phyloP scores from a whole-genome alignment of 2,113 vertebrate genomes.

The Epinephelus lanceolatus region DNA sequence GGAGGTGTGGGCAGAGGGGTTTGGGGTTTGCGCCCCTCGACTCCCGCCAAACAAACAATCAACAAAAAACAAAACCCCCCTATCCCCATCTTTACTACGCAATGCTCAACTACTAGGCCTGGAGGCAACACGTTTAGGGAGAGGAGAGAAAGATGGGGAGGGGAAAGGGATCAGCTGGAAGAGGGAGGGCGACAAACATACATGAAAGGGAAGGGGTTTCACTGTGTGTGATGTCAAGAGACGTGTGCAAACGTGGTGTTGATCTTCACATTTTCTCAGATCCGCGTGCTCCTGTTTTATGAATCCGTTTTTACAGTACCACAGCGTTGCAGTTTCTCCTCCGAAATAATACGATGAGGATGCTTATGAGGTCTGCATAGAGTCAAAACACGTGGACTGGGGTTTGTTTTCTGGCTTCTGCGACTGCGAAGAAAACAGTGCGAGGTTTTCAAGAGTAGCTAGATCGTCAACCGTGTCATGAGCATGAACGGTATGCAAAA shows the following conservation, averaged over 20 bases:
- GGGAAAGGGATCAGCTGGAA: slow-evolving; percentile 3
- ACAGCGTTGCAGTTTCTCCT: slow-evolving; percentile 39
- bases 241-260: slow-evolving; percentile 59
- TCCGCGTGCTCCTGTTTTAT: slow-evolving; percentile 2
- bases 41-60: slow-evolving; percentile 42
- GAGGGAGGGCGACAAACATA: slow-evolving; percentile 32
- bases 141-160: slow-evolving; percentile 33
- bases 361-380: slow-evolving; percentile 80
- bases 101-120: slow-evolving; percentile 41
- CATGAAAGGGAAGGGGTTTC: slow-evolving; percentile 8
- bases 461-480: slow-evolving; percentile 44
- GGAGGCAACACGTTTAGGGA: slow-evolving; percentile 39
- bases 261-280: slow-evolving; percentile 47
- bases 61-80: slow-evolving; percentile 10
- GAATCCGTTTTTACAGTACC: slow-evolving; percentile 25
- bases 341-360: slow-evolving; percentile 36
- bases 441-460: slow-evolving; percentile 61
- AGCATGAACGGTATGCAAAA: slow-evolving; percentile 65
- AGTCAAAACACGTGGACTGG: slow-evolving; percentile 69
- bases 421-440: slow-evolving; percentile 46
- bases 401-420: slow-evolving; percentile 59
- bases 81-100: slow-evolving; percentile 22
- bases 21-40: slow-evolving; percentile 45
- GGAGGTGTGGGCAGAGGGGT: slow-evolving; percentile 54
- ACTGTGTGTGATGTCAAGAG: slow-evolving; percentile 42